Evolutionary conservation across 1,140 invertebrate species (phyloP), one percentile per base, ranked within the genome.

Genomic region (Varroa destructor): DNA sequence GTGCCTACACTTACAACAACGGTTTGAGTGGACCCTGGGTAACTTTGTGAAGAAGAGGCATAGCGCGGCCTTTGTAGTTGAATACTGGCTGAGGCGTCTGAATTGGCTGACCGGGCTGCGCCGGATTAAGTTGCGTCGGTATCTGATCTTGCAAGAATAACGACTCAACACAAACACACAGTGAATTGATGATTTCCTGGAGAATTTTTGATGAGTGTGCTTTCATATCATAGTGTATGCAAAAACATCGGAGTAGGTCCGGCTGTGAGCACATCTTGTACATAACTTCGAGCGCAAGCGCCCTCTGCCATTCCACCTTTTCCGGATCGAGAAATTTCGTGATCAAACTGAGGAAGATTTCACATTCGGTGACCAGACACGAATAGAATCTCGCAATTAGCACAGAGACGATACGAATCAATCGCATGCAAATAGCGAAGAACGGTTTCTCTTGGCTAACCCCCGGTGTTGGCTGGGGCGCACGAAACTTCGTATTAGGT

Each of bases 321-420:
- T 98, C 95, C 10, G 89, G 88, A 81, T 97, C 93, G 78, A 99
- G 80, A 82, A 98, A 97, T 80, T 97, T 97, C 3, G 98, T 90
- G 55, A 98, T 89, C 51, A 98, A 81, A 0, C 93, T 96, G 57
- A 98, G 82, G 80, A 99, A 97, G 77, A 99, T 98, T 82, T 99
- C 96, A 81, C 93, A 97, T 81, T 99, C 95, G 3, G 94, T 97
- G 36, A 91, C 93, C 83, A 98, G 80, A 74, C 96, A 82, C 36
- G 85, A 85, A 79, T 97, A 94, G 81, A 97, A 98, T 78, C 93
- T 89, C 78, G 91, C 89, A 76, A 98, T 87, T 40, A 98, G 84
- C 75, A 96, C 87, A 6, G 90, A 89, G 36, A 98, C 93, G 74
- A 98, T 88, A 73, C 95, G 81, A 36, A 98, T 83, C 10, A 98